Percentiles rank a stretch among this genome's conserved stretches.
Evolutionary conservation across 2,113 vertebrate species (phyloP).

Genomic region (Saccopteryx bilineata): DNA sequence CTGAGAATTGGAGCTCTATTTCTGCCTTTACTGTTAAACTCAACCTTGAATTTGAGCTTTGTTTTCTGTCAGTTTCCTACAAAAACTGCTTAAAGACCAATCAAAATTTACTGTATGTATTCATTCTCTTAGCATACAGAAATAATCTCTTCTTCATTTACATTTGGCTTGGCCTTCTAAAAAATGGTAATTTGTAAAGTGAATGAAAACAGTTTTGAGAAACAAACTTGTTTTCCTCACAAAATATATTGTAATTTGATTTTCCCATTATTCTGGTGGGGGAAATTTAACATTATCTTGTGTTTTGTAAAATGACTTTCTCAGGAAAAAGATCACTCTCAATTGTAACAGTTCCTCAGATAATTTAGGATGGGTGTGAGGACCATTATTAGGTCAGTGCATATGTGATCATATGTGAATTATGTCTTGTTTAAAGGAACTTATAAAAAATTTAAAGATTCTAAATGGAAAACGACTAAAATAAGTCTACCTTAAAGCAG

Average conservation of each 20-base stretch:
- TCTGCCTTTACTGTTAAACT: constrained; percentile 43
- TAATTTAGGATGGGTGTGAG: neutral
- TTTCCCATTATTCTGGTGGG: constrained; percentile 41
- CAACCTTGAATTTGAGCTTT: constrained; percentile 35
- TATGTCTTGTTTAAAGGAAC: constrained; percentile 23
- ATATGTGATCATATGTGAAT: neutral
- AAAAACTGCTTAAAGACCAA: constrained; percentile 46
- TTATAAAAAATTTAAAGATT: constrained; percentile 34
- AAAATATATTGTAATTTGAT: constrained; percentile 23
- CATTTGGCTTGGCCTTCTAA: constrained; percentile 11
- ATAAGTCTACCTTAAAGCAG: constrained; percentile 23
- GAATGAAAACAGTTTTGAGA: constrained; percentile 54
- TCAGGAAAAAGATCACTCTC: constrained; percentile 69
- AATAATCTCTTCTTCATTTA: neutral
- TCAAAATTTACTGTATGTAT: constrained; percentile 2
- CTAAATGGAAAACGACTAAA: constrained; percentile 51
- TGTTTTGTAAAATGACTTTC: constrained; percentile 52
- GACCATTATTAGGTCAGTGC: neutral
- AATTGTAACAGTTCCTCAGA: constrained; percentile 15
- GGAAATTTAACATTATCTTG: constrained; percentile 33
- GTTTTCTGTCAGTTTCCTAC: constrained; percentile 58
- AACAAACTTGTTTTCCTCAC: constrained; percentile 47
- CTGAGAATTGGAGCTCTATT: constrained; percentile 25
- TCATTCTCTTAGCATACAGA: constrained; percentile 50
- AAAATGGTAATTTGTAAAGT: neutral